Percentiles rank a stretch among this genome's conserved stretches.
Evolutionary conservation across 2,113 vertebrate genomes (phyloP).

Genomic region (Jaculus jaculus): DNA sequence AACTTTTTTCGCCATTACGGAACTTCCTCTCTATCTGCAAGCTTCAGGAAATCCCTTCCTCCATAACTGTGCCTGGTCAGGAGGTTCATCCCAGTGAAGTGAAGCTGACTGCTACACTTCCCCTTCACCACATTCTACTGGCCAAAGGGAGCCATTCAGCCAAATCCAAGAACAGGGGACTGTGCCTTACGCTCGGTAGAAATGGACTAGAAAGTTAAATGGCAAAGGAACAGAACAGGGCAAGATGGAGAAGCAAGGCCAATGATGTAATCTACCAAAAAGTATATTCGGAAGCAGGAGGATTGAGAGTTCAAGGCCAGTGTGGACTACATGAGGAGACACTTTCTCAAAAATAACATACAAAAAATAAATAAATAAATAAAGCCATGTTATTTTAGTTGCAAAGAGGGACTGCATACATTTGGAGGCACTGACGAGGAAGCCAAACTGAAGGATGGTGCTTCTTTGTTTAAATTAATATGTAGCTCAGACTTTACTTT

Average conservation of each 20-base stretch:
- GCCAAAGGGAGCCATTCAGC: background rate
- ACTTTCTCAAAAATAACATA: background rate
- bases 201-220: background rate
- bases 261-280: background rate
- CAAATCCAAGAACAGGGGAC: background rate
- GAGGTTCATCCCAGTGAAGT: too few species aligned
- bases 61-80: too few species aligned
- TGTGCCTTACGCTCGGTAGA: background rate
- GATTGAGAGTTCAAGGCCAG: background rate
- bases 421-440: background rate
- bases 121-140: background rate
- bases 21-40: too few species aligned
- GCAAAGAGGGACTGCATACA: background rate
- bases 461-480: conserved; percentile 9
- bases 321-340: background rate
- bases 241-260: background rate
- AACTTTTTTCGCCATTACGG: too few species aligned
- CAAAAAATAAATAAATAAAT: background rate
- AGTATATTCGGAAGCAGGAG: background rate
- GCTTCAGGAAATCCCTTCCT: too few species aligned
- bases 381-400: conserved; percentile 5
- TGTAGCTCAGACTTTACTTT: background rate
- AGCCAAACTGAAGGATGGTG: background rate
- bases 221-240: background rate
- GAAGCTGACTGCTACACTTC: too few species aligned